Evolutionary conservation across 1,140 invertebrate species (phyloP).

Genomic region (Danaus plexippus): DNA sequence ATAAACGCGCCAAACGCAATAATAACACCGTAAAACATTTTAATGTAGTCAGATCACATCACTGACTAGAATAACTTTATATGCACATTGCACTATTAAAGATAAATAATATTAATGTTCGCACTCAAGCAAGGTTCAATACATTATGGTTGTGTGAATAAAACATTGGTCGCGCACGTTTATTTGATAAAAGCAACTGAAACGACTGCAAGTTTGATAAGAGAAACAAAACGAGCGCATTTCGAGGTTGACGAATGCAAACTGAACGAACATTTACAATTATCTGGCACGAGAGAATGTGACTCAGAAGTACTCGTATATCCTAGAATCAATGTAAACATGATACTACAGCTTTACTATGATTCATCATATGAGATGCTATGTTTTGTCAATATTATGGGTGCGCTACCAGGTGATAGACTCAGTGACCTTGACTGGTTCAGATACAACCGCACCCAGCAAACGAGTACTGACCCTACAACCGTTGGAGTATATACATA

Average conservation of each 20-base stretch:
- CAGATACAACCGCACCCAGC: constrained; percentile 21
- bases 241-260: constrained; percentile 28
- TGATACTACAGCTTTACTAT: constrained; percentile 39
- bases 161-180: constrained; percentile 18
- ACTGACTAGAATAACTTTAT: constrained; percentile 49
- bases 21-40: constrained; percentile 54
- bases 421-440: constrained; percentile 33
- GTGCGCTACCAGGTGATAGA: constrained; percentile 34
- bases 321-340: constrained; percentile 55
- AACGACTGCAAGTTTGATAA: no score
- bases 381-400: constrained; percentile 39
- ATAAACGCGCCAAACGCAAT: constrained; percentile 42
- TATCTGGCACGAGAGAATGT: constrained; percentile 41
- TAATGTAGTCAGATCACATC: constrained; percentile 46
- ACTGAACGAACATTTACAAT: constrained; percentile 41
- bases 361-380: constrained; percentile 43
- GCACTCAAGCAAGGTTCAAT: constrained; percentile 35
- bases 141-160: constrained; percentile 18
- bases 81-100: constrained; percentile 36
- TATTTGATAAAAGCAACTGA: background rate
- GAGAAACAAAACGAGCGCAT: constrained; percentile 24
- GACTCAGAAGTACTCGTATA: constrained; percentile 56
- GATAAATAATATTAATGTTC: constrained; percentile 36
- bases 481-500: no score
- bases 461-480: constrained; percentile 15